Evolutionary conservation across 2,113 vertebrate species (phyloP).

Genomic region (Tragelaphus scriptus): DNA sequence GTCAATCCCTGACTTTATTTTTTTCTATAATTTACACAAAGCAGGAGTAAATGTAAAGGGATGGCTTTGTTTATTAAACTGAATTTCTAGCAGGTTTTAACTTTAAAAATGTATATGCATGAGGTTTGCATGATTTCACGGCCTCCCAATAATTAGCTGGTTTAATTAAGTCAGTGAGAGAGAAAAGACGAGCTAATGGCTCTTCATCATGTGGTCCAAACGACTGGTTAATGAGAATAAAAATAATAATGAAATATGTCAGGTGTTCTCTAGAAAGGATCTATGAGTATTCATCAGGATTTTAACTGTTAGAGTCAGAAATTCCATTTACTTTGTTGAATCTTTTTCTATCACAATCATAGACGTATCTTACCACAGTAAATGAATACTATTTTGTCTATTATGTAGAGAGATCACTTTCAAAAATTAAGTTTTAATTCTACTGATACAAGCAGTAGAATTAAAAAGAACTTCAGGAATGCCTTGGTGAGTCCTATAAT

Average conservation of each 20-base stretch:
- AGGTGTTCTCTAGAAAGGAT: background rate
- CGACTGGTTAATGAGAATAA: background rate
- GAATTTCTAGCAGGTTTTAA: background rate
- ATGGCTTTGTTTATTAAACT: background rate
- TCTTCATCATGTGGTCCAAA: background rate
- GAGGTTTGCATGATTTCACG: background rate
- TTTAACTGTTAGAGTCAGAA: background rate
- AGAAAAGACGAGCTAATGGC: background rate
- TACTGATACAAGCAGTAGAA: background rate
- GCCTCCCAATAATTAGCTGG: background rate
- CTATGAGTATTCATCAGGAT: background rate
- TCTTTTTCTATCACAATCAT: background rate
- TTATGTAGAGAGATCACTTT: background rate
- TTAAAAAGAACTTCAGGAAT: background rate
- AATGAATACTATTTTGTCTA: background rate
- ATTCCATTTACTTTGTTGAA: background rate
- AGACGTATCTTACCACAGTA: background rate
- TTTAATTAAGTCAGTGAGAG: background rate
- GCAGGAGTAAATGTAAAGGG: background rate
- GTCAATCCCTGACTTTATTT: background rate
- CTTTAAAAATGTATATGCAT: background rate
- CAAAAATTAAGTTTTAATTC: background rate
- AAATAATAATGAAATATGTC: background rate
- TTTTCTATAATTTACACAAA: slow-evolving; percentile 13
- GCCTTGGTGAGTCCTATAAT: background rate